These are phyloP conservation scores for Cephus rjabovi DNA, from an alignment of 2,888 invertebrate genomes.

Conservation along the genomic window DNA sequence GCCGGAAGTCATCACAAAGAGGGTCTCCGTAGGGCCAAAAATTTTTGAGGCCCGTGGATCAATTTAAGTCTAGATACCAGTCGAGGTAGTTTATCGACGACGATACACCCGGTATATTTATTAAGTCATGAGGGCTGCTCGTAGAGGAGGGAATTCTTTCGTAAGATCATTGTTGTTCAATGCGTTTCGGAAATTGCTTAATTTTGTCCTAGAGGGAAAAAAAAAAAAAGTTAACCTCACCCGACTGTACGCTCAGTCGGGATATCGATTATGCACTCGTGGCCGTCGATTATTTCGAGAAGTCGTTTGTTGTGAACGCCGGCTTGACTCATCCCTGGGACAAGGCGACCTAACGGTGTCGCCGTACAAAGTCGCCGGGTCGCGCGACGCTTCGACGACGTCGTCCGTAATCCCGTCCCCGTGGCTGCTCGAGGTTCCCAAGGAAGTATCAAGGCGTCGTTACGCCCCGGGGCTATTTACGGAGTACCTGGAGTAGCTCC, in stretches of 20 bases:
- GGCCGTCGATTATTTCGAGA: constrained; percentile 18
- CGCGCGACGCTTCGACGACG: neutral
- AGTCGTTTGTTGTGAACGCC: constrained; percentile 12
- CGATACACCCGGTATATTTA: no score
- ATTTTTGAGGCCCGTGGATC: neutral
- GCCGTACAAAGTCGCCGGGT: neutral
- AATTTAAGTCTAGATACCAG: neutral
- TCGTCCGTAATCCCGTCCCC: neutral
- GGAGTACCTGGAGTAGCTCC: neutral
- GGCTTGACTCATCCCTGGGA: constrained; percentile 17
- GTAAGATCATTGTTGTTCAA: neutral
- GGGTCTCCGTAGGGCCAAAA: neutral
- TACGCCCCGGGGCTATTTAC: neutral
- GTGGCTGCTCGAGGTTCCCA: neutral
- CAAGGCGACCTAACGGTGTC: neutral
- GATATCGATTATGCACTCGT: constrained; percentile 14
- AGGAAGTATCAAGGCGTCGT: constrained; percentile 1
- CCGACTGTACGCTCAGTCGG: neutral
- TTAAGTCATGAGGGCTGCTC: no score
- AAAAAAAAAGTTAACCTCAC: neutral
- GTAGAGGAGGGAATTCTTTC: no score
- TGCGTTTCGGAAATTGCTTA: neutral
- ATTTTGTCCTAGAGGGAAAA: neutral
- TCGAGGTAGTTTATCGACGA: no score
- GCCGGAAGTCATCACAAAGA: neutral